phyloP scores from a whole-genome alignment of 2,797 vertebrate species.

The Rousettus madagascariensis region DNA sequence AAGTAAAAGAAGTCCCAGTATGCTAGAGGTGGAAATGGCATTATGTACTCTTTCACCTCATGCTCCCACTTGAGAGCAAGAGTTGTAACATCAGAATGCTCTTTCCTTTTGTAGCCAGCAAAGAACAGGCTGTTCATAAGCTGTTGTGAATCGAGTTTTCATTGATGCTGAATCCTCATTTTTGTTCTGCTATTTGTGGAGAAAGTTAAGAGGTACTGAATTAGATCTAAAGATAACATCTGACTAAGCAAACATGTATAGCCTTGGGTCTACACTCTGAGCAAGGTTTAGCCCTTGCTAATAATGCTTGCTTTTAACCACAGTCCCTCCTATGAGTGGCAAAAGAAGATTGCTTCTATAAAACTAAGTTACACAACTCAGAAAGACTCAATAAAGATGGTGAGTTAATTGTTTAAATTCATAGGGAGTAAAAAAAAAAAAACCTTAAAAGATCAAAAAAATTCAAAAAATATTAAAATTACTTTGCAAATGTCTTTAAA shows the following conservation, averaged over 20 bases:
- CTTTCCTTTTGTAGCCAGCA: background rate
- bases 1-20: background rate
- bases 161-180: background rate
- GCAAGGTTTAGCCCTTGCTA: background rate
- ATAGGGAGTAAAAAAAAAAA: background rate
- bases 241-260: background rate
- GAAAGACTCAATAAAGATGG: background rate
- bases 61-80: background rate
- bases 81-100: background rate
- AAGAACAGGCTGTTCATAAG: background rate
- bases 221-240: background rate
- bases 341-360: background rate
- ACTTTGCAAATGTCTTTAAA: background rate
- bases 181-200: background rate
- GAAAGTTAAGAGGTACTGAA: background rate
- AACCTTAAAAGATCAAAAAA: background rate
- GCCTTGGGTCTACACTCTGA: background rate
- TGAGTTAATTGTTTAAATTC: conserved; percentile 2
- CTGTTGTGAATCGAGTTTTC: background rate
- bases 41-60: background rate
- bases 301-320: background rate
- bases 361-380: background rate
- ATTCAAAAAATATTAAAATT: background rate
- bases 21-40: background rate
- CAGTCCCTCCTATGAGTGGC: background rate